Evolutionary conservation across 2,888 invertebrate species (phyloP).

Genomic region (Pyralis farinalis): DNA sequence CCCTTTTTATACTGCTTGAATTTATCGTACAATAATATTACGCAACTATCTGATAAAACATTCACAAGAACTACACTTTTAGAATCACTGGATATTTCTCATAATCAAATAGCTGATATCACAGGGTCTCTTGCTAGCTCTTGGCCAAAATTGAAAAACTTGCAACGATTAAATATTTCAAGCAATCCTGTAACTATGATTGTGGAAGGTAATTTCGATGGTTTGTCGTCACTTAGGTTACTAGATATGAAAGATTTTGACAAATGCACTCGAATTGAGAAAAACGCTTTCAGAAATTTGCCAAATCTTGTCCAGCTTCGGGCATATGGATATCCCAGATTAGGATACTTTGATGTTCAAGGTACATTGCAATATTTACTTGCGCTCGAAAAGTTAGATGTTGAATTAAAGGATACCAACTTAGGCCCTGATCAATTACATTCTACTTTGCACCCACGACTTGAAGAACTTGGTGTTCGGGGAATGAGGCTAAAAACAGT

Average conservation of each 20-base stretch:
- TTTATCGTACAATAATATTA: slow-evolving; percentile 88
- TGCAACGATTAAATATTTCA: slow-evolving; percentile 89
- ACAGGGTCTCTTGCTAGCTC: slow-evolving; percentile 82
- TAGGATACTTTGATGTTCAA: slow-evolving; percentile 93
- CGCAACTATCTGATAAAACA: slow-evolving; percentile 82
- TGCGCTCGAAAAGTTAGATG: slow-evolving; percentile 87
- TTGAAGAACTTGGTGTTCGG: slow-evolving; percentile 86
- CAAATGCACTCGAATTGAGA: slow-evolving; percentile 89
- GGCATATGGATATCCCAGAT: slow-evolving; percentile 87
- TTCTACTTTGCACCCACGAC: slow-evolving; percentile 88
- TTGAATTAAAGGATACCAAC: slow-evolving; percentile 92
- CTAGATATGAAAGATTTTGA: slow-evolving; percentile 85
- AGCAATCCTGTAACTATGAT: slow-evolving; percentile 90
- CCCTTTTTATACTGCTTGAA: slow-evolving; percentile 91
- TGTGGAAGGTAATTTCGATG: slow-evolving; percentile 88
- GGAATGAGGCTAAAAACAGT: slow-evolving; percentile 88
- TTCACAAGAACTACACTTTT: slow-evolving; percentile 90
- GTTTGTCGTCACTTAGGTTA: slow-evolving; percentile 83
- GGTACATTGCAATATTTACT: slow-evolving; percentile 89
- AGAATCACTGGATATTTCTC: slow-evolving; percentile 88
- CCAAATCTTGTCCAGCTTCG: slow-evolving; percentile 85
- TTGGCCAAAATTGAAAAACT: slow-evolving; percentile 85
- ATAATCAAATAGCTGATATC: slow-evolving; percentile 84
- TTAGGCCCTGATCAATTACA: slow-evolving; percentile 92
- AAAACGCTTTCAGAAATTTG: slow-evolving; percentile 87